These are phyloP conservation scores for Ectropis crepuscularia DNA, from an alignment of 2,888 invertebrate genomes.

Conservation along the genomic window DNA sequence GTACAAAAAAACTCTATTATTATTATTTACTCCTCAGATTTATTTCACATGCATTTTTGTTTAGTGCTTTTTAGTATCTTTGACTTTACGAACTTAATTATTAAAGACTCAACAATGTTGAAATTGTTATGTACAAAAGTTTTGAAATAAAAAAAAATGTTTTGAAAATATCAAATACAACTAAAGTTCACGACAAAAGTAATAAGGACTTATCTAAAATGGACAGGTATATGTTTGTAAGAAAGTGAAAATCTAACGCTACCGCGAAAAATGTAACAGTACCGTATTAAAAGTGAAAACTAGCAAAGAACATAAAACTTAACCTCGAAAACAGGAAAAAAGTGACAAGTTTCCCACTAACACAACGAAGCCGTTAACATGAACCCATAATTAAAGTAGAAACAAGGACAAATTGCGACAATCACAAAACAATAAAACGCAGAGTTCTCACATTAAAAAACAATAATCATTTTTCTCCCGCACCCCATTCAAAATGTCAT, in stretches of 20 bases:
- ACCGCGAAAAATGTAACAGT: slow-evolving; percentile 4
- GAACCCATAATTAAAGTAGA: slow-evolving; percentile 10
- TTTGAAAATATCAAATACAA: no score
- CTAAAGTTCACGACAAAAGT: no score
- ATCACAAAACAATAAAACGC: slow-evolving; percentile 37
- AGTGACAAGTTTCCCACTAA: slow-evolving; percentile 17
- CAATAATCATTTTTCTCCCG: slow-evolving; percentile 42
- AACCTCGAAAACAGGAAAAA: slow-evolving; percentile 8
- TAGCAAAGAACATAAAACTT: slow-evolving; percentile 14
- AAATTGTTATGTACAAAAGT: no score
- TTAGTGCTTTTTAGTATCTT: no score
- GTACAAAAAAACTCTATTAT: no score
- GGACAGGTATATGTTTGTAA: background rate
- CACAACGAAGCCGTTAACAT: slow-evolving; percentile 18
- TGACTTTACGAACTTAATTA: no score
- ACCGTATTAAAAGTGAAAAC: slow-evolving; percentile 28
- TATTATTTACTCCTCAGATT: no score
- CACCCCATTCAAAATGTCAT: slow-evolving; percentile 32
- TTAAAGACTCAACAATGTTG: no score
- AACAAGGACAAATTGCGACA: slow-evolving; percentile 24
- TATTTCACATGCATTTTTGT: no score
- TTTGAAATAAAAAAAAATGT: no score
- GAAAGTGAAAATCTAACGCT: slow-evolving; percentile 14
- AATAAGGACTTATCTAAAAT: no score
- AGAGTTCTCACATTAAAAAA: slow-evolving; percentile 40